Evolutionary conservation across 2,888 invertebrate species (phyloP), one percentile per base, ranked within the genome.

Genomic region (Flabesymbios commensalis): DNA sequence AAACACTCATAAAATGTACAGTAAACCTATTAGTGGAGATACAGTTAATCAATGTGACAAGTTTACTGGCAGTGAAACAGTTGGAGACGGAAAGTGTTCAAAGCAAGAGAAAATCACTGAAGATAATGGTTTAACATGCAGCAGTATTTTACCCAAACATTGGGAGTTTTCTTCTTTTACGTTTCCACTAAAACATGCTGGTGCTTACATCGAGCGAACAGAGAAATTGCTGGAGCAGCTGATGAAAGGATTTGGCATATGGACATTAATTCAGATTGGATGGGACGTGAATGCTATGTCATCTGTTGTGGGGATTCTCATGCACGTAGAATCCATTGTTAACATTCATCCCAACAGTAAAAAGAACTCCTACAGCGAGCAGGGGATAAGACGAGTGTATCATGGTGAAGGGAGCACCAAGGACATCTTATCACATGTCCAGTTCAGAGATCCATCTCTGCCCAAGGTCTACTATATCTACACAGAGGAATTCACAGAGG

Each of bases 271-370:
- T 2, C 36, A 57, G 17, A 17, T 47, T 48, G n/a, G n/a, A 1
- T 32, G 14, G 22, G 17, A 28, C 33, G 31, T 7, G 31, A 4
- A 54, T 42, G 3, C 26, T 1, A 3, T 24, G 39, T 5, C 19
- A n/a, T 24, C 7, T 39, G 22, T 51, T 58, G 58, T 5, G 49
- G n/a, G 51, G 51, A 5, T n/a, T n/a, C 14, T 39, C 17, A 36
- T 58, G 29, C 58, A 58, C 17, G 51, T 51, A n/a, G 58, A 58
- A 17, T 49, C 58, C 22, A 17, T 51, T 22, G 31, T 58, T 5
- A 51, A 49, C 3, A 26, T 58, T 1, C 36, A 26, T 2, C 58
- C 58, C 22, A 19, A 22, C 0, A 7, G 26, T 28, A 26, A 19
- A 26, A 19, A n/a, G 5, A 42, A 51, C 28, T 19, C 22, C 5